Base-by-base conservation (phyloP, 2,113 vertebrate genomes). In the Ictidomys tridecemlineatus region DNA sequence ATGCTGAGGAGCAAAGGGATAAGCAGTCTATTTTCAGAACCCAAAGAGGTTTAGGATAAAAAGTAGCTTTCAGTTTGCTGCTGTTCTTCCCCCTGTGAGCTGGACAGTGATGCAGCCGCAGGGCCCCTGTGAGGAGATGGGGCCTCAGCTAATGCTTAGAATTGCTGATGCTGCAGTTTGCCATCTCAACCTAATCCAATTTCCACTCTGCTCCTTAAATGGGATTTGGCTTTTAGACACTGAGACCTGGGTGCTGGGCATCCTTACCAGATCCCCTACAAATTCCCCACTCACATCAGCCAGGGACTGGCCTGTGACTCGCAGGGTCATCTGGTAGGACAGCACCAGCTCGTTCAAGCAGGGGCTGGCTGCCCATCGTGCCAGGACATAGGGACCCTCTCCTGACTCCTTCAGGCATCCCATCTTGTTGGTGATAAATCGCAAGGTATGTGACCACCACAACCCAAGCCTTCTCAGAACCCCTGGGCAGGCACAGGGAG, bases 221-320 rank as follows among this genome's bases (percentile, higher is more conserved):
- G 65, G 93, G 97, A 98, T 98, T 95, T 98, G 97, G 92, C 96
- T 96, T 95, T 74, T 97, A 94, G 94, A 97, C 98, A 93, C 92
- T 94, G 96, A 96, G 95, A 89, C 45, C 94, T 92, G 14, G 39
- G 77, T 70, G 89, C 20, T 11, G 22, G 69, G 85, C 95, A 91
- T 5, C 5, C 51, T 51, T 78, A 87, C 79, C 90, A 96, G 98
- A 97, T 97, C 94, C 86, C 67, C 98, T 99, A 98, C 98, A 98
- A 98, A 98, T 98, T 97, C 97, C 96, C 94, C 61, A 82, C 67
- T n/a, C 69, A 63, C 32, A 24, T 83, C 93, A 63, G 91, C 93
- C 28, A 30, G 56, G 91, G 78, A 37, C 39, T 80, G 39, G 28
- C 83, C 30, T 77, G 91, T 73, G 34, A 37, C 89, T 56, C 65